phyloP scores from a whole-genome alignment of 2,797 vertebrate species.

The Anguilla anguilla region DNA sequence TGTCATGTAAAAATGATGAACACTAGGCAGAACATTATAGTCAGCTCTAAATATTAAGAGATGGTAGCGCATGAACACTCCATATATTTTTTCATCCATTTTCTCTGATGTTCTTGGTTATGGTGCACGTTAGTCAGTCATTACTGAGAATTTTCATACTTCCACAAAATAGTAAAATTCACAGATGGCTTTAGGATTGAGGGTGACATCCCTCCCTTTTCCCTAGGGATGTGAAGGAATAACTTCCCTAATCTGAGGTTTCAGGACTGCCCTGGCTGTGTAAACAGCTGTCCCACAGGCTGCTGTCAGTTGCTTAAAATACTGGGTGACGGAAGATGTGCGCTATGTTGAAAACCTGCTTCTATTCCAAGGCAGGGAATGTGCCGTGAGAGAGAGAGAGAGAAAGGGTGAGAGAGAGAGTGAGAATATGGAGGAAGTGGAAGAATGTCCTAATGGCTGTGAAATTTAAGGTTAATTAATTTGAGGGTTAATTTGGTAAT shows the following conservation, averaged over 20 bases:
- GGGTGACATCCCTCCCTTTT: not conserved
- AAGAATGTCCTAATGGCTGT: not conserved
- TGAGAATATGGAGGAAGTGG: not conserved
- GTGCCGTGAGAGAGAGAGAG: conserved; percentile 9
- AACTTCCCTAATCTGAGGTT: not conserved
- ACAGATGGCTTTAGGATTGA: not conserved
- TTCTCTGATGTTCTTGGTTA: not conserved
- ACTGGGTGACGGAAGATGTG: conserved; percentile 63
- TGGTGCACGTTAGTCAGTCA: not conserved
- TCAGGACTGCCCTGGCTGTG: not conserved
- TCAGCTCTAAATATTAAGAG: conserved; percentile 39
- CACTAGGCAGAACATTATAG: conserved; percentile 25
- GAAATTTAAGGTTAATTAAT: not conserved
- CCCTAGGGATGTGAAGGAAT: not conserved
- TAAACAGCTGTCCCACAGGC: conserved; percentile 49
- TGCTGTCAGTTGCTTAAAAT: conserved; percentile 69
- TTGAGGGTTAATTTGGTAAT: not conserved
- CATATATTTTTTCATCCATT: conserved; percentile 15
- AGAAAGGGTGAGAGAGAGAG: not conserved
- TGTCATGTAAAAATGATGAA: not conserved
- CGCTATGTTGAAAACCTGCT: conserved; percentile 60
- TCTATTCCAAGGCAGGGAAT: conserved; percentile 53
- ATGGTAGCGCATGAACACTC: conserved; percentile 32
- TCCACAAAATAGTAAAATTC: not conserved
- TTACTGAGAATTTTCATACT: not conserved